Evolutionary conservation across 2,888 invertebrate species (phyloP).

Genomic region (Octonoba sinensis): DNA sequence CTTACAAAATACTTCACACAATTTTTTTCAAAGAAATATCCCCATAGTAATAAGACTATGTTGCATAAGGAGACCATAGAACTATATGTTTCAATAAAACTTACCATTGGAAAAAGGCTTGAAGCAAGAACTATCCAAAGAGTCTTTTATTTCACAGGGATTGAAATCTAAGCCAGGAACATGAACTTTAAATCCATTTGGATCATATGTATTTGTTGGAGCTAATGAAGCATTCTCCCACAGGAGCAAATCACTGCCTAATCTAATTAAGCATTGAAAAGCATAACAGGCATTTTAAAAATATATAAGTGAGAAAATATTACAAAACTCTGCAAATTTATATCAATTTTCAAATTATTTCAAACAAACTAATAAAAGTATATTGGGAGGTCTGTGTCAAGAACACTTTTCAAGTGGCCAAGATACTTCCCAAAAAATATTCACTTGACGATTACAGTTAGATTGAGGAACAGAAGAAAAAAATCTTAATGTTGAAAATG

Average conservation of each 20-base stretch:
- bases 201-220: slow-evolving; percentile 66
- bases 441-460: too few relatives aligned
- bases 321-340: neutral
- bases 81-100: slow-evolving; percentile 73
- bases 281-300: neutral
- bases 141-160: slow-evolving; percentile 41
- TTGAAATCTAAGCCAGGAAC: slow-evolving; percentile 64
- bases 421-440: too few relatives aligned
- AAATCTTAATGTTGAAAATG: too few relatives aligned
- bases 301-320: neutral
- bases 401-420: too few relatives aligned
- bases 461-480: too few relatives aligned
- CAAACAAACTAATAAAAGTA: neutral
- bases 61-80: slow-evolving; percentile 1
- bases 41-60: too few relatives aligned
- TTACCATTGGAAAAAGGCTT: slow-evolving; percentile 72
- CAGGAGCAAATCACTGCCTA: slow-evolving; percentile 85
- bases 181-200: slow-evolving; percentile 67
- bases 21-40: too few relatives aligned
- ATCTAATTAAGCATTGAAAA: slow-evolving; percentile 71
- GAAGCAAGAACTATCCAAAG: slow-evolving; percentile 22
- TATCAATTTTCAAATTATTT: neutral
- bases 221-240: slow-evolving; percentile 84
- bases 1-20: too few relatives aligned
- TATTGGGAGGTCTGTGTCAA: too few relatives aligned